Conservation (phyloP, 2,888 invertebrate species). For the Tipula unca region DNA sequence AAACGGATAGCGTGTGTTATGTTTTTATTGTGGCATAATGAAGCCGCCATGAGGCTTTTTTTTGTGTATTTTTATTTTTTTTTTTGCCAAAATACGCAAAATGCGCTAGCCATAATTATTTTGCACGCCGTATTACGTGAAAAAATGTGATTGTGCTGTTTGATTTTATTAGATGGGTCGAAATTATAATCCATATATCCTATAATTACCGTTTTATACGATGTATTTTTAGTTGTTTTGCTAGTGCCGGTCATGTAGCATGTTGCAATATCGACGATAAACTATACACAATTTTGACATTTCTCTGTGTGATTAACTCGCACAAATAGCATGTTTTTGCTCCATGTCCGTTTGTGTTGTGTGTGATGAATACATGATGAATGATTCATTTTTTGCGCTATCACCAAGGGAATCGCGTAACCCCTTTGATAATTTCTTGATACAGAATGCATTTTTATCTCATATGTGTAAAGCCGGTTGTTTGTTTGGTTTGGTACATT, state of each 20-base stretch:
- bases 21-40: not conserved
- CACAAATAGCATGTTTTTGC: not conserved
- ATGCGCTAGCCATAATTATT: not conserved
- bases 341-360: not conserved
- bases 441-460: too few species aligned
- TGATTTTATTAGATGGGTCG: not conserved
- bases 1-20: not conserved
- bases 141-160: not conserved
- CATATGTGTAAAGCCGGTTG: not conserved
- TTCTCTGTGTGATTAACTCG: not conserved
- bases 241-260: not conserved
- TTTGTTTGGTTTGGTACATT: not conserved
- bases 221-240: not conserved
- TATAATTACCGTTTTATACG: not conserved
- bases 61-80: not conserved
- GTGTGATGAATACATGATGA: not conserved
- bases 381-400: not conserved
- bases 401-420: not conserved
- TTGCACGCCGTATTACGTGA: not conserved
- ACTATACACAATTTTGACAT: not conserved
- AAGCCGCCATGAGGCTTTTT: slow-evolving; percentile 3
- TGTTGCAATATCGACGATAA: not conserved
- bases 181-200: not conserved
- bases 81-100: not conserved
- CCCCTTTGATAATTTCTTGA: not conserved